A percentile compares a stretch with the other conserved stretches of the same genome.
These are phyloP conservation scores for Spongia lamella DNA, from an alignment of 37 sponge, comb jelly and placozoan species.

Conservation along the genomic window DNA sequence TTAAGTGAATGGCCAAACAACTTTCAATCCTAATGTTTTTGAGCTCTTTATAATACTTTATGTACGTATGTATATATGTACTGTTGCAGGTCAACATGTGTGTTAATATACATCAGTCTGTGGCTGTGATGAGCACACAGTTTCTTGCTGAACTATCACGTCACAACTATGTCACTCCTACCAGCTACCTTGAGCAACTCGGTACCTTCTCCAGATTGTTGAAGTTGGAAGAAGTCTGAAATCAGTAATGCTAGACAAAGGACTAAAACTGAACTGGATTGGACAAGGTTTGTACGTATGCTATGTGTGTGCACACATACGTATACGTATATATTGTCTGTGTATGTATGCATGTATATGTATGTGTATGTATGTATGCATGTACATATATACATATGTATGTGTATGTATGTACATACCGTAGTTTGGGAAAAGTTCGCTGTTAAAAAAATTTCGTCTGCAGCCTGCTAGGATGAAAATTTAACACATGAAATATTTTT, in stretches of 20 bases:
- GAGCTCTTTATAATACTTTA: no score
- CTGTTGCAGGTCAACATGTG: constrained; percentile 62
- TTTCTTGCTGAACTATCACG: constrained; percentile 83
- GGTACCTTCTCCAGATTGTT: constrained; percentile 78
- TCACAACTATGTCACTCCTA: constrained; percentile 96
- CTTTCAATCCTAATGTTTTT: not conserved
- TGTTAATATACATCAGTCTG: constrained; percentile 92
- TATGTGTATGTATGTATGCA: no score
- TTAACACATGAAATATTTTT: no score
- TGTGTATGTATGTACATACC: not conserved
- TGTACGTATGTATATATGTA: no score
- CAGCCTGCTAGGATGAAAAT: no score
- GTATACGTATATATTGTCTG: not conserved
- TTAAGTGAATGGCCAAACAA: not conserved
- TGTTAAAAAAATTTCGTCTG: no score
- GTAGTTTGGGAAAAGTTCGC: no score
- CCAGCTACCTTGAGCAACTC: constrained; percentile 93
- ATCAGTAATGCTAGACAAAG: constrained; percentile 69
- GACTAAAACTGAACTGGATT: constrained; percentile 91
- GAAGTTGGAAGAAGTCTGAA: constrained; percentile 75
- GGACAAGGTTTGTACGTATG: constrained; percentile 66
- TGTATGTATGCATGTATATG: no score
- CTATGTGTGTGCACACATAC: not conserved
- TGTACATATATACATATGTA: no score
- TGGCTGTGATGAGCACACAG: constrained; percentile 66